Conservation (phyloP, 1,140 invertebrate genomes). For the Mesaphorura yosii region DNA sequence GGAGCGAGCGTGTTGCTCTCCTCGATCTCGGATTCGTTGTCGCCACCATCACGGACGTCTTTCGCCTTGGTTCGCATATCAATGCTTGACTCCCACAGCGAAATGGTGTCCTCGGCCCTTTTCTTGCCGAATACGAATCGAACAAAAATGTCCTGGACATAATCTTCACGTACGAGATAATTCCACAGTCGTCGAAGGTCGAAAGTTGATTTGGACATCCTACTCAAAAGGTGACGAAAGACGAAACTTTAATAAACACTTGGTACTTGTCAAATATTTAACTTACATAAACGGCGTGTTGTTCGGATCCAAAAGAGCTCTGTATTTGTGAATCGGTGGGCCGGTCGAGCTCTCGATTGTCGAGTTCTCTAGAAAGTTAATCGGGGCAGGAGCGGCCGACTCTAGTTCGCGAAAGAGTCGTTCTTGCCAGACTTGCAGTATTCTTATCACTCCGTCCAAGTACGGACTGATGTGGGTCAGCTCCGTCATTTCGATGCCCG, state of each 20-base stretch:
- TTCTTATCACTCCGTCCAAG: conserved; percentile 74
- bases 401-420: conserved; percentile 66
- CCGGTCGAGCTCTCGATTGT: conserved; percentile 59
- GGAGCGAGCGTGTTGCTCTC: conserved; percentile 47
- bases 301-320: conserved; percentile 73
- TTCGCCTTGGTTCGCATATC: conserved; percentile 16
- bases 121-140: conserved; percentile 75
- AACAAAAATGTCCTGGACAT: conserved; percentile 89
- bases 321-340: conserved; percentile 84
- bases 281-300: conserved; percentile 89
- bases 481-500: conserved; percentile 80
- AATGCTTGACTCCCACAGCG: conserved; percentile 30
- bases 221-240: conserved; percentile 4
- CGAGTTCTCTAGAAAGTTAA: conserved; percentile 72
- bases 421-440: conserved; percentile 78
- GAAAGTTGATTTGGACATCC: conserved; percentile 25
- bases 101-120: conserved; percentile 22
- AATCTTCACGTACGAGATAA: conserved; percentile 82
- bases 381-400: conserved; percentile 54
- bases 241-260: too few relatives aligned
- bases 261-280: too few relatives aligned
- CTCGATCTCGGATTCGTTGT: conserved; percentile 28
- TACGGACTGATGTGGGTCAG: conserved; percentile 86
- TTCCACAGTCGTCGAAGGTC: conserved; percentile 68
- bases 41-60: conserved; percentile 10